Conservation (phyloP, 1,140 invertebrate species). For the Achroia grisella region DNA sequence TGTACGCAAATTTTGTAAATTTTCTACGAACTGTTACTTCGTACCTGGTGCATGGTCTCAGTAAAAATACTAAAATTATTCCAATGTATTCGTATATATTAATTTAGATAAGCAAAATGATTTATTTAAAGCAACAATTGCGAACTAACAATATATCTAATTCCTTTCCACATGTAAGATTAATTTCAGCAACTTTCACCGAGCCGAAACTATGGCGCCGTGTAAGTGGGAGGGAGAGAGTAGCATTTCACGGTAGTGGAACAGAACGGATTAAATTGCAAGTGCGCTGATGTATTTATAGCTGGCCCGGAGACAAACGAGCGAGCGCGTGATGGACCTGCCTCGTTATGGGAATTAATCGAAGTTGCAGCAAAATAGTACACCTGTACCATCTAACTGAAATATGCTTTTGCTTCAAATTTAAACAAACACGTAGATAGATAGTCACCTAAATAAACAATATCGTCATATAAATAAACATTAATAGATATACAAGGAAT, state of each 20-base stretch:
- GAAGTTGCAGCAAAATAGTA: conserved; percentile 55
- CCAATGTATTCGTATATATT: too few species aligned
- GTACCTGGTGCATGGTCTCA: conserved; percentile 22
- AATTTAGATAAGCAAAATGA: too few species aligned
- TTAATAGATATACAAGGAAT: conserved; percentile 3
- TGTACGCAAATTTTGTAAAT: conserved; percentile 62
- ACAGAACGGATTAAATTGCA: conserved; percentile 67
- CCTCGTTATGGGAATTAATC: conserved; percentile 72
- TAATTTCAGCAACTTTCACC: conserved; percentile 40
- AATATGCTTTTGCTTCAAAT: conserved; percentile 39
- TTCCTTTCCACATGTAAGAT: conserved; percentile 22
- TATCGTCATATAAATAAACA: not conserved
- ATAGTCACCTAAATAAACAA: not conserved
- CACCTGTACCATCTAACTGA: conserved; percentile 60
- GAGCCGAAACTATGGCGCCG: conserved; percentile 28
- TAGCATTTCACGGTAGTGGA: conserved; percentile 42
- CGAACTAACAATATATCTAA: conserved; percentile 5
- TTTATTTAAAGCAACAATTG: conserved; percentile 7
- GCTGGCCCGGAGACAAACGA: conserved; percentile 66
- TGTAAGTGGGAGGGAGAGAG: conserved; percentile 24
- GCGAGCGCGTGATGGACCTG: conserved; percentile 63
- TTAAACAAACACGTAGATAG: conserved; percentile 20
- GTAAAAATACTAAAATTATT: not conserved
- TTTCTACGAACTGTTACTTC: conserved; percentile 46
- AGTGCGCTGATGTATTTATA: conserved; percentile 72